Evolutionary conservation across 2,888 invertebrate genomes (phyloP).

Genomic region (Carterocephalus palaemon): DNA sequence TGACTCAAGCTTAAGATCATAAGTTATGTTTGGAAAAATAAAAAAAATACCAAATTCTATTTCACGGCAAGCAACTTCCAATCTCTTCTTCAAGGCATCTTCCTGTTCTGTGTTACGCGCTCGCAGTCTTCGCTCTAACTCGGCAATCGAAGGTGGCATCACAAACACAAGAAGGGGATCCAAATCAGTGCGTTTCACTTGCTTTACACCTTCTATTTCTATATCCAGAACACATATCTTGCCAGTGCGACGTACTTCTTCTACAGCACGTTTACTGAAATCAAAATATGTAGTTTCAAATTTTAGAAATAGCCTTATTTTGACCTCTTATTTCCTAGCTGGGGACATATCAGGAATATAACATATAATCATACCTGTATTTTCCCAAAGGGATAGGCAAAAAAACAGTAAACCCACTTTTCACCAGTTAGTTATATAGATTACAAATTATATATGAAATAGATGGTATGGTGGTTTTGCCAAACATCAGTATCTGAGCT

Average conservation of each 20-base stretch:
- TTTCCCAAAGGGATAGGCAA: too few species aligned
- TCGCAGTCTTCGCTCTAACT: slow-evolving; percentile 85
- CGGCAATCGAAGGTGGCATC: slow-evolving; percentile 92
- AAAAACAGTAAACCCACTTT: too few species aligned
- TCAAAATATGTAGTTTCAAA: too few species aligned
- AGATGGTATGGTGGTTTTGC: too few species aligned
- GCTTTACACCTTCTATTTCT: slow-evolving; percentile 95
- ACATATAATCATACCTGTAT: too few species aligned
- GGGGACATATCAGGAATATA: too few species aligned
- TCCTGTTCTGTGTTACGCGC: slow-evolving; percentile 94
- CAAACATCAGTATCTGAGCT: too few species aligned
- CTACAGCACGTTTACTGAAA: slow-evolving; percentile 90
- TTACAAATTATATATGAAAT: too few species aligned
- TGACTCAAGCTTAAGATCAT: too few species aligned
- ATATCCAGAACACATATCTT: slow-evolving; percentile 96
- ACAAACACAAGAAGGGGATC: slow-evolving; percentile 93
- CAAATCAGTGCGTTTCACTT: slow-evolving; percentile 88
- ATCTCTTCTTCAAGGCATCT: slow-evolving; percentile 87
- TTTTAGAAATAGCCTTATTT: too few species aligned
- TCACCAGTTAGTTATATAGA: too few species aligned
- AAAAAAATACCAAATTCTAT: slow-evolving; percentile 92
- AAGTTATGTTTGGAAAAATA: slow-evolving; percentile 29
- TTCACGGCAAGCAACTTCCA: slow-evolving; percentile 88
- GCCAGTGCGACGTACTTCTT: slow-evolving; percentile 87
- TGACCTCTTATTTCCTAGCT: too few species aligned